These are phyloP conservation scores for Epinephelus lanceolatus DNA, from an alignment of 2,113 vertebrate genomes.

Conservation along the genomic window DNA sequence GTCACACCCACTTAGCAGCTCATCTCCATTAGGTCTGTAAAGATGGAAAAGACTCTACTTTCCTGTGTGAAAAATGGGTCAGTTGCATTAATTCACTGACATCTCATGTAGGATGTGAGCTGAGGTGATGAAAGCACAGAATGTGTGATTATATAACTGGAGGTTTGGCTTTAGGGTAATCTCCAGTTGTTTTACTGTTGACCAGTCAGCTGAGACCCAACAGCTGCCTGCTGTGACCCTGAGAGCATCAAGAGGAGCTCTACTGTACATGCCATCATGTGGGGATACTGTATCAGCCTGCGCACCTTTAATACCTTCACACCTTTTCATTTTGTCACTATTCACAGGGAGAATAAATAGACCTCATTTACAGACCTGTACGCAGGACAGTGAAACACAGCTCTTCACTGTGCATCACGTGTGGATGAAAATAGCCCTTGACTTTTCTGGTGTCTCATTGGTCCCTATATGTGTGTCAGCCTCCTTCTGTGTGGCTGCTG, in stretches of 20 bases:
- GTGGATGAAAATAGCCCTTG: slow-evolving; percentile 48
- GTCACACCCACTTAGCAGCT: slow-evolving; percentile 27
- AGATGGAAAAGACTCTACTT: slow-evolving; percentile 31
- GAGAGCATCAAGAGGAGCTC: slow-evolving; percentile 3
- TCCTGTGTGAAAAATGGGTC: slow-evolving; percentile 42
- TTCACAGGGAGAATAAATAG: not conserved
- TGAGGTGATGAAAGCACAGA: slow-evolving; percentile 40
- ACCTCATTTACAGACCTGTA: not conserved
- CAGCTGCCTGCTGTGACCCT: slow-evolving; percentile 44
- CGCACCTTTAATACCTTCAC: not conserved
- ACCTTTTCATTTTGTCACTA: not conserved
- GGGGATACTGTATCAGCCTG: not conserved
- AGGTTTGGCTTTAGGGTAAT: slow-evolving; percentile 45
- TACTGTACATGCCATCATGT: not conserved
- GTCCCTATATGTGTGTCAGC: slow-evolving; percentile 67
- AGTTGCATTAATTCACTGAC: slow-evolving; percentile 18
- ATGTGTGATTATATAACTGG: slow-evolving; percentile 55
- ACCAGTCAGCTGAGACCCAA: slow-evolving; percentile 34
- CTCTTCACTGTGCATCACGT: slow-evolving; percentile 2
- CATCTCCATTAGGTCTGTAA: slow-evolving; percentile 20
- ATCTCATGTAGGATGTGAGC: slow-evolving; percentile 10
- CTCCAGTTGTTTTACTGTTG: slow-evolving; percentile 16
- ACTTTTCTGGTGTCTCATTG: slow-evolving; percentile 43
- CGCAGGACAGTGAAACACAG: slow-evolving; percentile 20
- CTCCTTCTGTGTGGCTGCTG: slow-evolving; percentile 52